Evolutionary conservation across 2,113 vertebrate species (phyloP).

Genomic region (Nothobranchius kuhntae): DNA sequence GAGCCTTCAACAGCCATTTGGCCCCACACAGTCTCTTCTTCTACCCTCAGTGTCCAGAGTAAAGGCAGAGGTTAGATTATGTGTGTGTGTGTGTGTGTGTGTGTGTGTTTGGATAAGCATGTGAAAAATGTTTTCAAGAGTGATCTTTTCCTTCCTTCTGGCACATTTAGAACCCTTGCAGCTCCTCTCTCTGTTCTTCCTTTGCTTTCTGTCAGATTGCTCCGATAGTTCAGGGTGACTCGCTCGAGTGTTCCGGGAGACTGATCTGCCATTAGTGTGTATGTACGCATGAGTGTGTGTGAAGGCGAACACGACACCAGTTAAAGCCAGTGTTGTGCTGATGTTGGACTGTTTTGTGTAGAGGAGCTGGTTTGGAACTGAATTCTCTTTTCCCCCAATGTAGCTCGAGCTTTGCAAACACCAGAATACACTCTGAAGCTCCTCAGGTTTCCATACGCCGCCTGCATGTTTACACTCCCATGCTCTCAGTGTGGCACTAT

Average conservation of each 20-base stretch:
- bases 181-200: conserved; percentile 42
- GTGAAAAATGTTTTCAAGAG: conserved; percentile 71
- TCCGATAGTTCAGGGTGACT: conserved; percentile 80
- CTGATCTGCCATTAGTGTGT: conserved; percentile 47
- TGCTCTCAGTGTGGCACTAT: conserved; percentile 8
- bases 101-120: conserved; percentile 72
- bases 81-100: conserved; percentile 57
- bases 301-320: conserved; percentile 64
- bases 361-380: conserved; percentile 66
- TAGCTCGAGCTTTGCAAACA: conserved; percentile 45
- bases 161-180: conserved; percentile 69
- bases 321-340: conserved; percentile 50
- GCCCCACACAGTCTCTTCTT: conserved; percentile 69
- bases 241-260: conserved; percentile 72
- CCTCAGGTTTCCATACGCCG: conserved; percentile 52
- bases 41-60: conserved; percentile 61
- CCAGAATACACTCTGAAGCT: conserved; percentile 38
- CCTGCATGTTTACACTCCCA: conserved; percentile 28
- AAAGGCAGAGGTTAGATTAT: conserved; percentile 41
- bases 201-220: conserved; percentile 66
- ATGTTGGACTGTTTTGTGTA: conserved; percentile 55
- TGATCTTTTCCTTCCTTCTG: conserved; percentile 62
- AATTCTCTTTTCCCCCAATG: conserved; percentile 31
- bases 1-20: conserved; percentile 60
- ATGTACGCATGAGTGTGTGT: conserved; percentile 40